phyloP scores from a whole-genome alignment of 2,797 vertebrate genomes.

The Acanthurus lineatus region DNA sequence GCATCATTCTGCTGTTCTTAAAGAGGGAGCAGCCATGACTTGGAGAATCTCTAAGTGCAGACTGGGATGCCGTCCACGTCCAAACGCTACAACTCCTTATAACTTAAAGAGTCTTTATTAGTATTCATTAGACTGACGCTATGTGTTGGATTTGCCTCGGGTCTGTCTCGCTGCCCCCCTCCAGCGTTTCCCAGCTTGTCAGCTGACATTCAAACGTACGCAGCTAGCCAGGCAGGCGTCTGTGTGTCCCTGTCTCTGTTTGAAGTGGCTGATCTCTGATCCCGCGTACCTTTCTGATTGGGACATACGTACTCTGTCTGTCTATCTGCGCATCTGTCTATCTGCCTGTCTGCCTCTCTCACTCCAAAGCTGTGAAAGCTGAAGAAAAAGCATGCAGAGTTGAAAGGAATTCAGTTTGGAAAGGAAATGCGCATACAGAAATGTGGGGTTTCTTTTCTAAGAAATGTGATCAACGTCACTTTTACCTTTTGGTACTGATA shows the following conservation, averaged over 20 bases:
- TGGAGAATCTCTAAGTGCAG: conserved; percentile 25
- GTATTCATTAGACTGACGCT: conserved; percentile 32
- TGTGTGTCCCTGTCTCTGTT: conserved; percentile 83
- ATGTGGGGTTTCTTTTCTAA: not conserved
- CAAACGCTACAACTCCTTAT: conserved; percentile 26
- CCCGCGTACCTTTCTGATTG: conserved; percentile 66
- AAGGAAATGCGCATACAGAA: not conserved
- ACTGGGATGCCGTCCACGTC: conserved; percentile 1
- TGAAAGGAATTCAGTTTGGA: conserved; percentile 11
- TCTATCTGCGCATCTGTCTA: conserved; percentile 16
- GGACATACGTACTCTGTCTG: conserved; percentile 60
- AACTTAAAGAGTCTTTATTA: conserved; percentile 6
- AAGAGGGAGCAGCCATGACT: not conserved
- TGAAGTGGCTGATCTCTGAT: conserved; percentile 87
- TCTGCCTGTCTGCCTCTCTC: conserved; percentile 20
- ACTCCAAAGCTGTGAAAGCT: not conserved
- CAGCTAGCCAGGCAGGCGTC: conserved; percentile 72
- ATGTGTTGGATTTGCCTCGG: conserved; percentile 15
- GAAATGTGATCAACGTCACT: conserved; percentile 19
- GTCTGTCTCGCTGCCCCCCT: conserved; percentile 20
- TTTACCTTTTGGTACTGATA: conserved; percentile 43
- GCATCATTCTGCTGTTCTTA: conserved; percentile 25
- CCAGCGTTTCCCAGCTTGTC: conserved; percentile 41
- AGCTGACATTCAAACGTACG: conserved; percentile 62
- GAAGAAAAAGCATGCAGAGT: not conserved